These are phyloP conservation scores for Anthopleura sola DNA, from an alignment of 64 coral and sea anemone genomes.

Conservation along the genomic window DNA sequence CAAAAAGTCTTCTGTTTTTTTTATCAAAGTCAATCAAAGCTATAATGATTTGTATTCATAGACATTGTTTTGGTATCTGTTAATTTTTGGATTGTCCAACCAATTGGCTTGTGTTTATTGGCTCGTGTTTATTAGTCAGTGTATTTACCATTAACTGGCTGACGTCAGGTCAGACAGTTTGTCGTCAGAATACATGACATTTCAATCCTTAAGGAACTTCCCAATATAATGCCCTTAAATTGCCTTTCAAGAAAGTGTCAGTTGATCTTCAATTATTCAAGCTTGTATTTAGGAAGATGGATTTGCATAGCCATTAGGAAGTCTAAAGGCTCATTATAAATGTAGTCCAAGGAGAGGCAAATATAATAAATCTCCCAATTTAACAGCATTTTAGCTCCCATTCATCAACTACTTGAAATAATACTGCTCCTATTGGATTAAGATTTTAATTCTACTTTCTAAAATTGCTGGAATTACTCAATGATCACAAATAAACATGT, in stretches of 20 bases:
- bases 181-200: background rate
- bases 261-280: conserved; percentile 2
- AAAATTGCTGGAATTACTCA: conserved; percentile 1
- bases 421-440: background rate
- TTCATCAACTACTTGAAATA: conserved; percentile 11
- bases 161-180: background rate
- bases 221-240: background rate
- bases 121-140: background rate
- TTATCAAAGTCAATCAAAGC: background rate
- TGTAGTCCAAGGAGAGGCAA: background rate
- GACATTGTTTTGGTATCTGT: background rate
- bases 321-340: background rate
- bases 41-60: background rate
- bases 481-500: background rate
- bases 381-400: conserved; percentile 12
- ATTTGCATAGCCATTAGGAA: conserved; percentile 11
- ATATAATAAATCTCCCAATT: conserved; percentile 2
- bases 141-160: background rate
- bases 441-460: background rate
- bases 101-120: too few relatives aligned
- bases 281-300: background rate
- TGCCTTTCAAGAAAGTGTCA: background rate
- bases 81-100: background rate
- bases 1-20: background rate
- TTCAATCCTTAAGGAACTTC: background rate